phyloP scores from a whole-genome alignment of 1,140 invertebrate species.

The Thalassaphorura encarpata region DNA sequence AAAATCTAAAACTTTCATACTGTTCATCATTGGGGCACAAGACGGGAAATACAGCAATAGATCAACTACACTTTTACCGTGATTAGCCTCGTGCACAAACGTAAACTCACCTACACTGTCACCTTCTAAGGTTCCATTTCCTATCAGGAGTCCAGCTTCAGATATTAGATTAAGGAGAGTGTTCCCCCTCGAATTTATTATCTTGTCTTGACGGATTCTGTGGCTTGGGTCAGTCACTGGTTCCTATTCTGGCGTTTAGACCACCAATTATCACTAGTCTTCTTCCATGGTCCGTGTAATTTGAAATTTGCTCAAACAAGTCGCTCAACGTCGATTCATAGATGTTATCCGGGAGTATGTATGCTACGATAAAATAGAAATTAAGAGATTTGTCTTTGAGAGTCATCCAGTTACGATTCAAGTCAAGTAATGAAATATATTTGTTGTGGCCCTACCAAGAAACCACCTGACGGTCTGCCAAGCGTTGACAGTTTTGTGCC shows the following conservation, averaged over 20 bases:
- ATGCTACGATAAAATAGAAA: no score
- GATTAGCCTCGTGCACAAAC: neutral
- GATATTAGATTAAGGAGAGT: neutral
- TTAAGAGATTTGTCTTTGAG: no score
- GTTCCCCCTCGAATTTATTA: neutral
- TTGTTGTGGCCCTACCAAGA: no score
- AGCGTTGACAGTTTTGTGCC: no score
- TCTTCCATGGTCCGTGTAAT: no score
- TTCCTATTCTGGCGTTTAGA: neutral
- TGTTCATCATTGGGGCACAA: neutral
- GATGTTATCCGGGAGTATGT: no score
- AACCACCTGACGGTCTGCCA: no score
- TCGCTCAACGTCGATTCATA: no score
- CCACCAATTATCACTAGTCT: neutral
- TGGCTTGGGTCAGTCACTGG: neutral
- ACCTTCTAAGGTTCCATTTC: neutral
- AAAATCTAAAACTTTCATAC: neutral
- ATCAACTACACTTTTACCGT: neutral
- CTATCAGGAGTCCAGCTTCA: neutral
- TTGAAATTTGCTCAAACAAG: no score
- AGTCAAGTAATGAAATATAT: no score
- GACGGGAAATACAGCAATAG: neutral
- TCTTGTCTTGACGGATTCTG: neutral
- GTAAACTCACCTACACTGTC: slow-evolving; percentile 1
- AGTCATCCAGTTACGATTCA: no score